Evolutionary conservation across 2,113 vertebrate genomes (phyloP).

Genomic region (Hypomesus transpacificus): DNA sequence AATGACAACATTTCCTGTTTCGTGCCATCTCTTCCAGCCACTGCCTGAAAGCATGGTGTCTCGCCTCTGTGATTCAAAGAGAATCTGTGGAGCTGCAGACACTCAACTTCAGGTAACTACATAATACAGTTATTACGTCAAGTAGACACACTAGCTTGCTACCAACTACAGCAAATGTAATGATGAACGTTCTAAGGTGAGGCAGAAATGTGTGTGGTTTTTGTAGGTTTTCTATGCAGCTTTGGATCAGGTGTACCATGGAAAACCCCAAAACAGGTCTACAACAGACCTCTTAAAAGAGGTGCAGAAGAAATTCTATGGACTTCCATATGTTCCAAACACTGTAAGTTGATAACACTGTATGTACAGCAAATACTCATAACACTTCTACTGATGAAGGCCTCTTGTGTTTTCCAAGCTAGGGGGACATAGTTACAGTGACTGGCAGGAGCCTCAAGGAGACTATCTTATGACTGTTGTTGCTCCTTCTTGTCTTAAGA

Average conservation of each 20-base stretch:
- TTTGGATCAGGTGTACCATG: constrained; percentile 86
- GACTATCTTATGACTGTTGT: too few species aligned
- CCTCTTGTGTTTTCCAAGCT: too few species aligned
- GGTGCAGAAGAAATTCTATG: constrained; percentile 79
- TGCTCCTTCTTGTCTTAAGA: too few species aligned
- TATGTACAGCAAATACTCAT: too few species aligned
- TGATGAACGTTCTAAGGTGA: not conserved
- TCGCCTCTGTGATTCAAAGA: constrained; percentile 87
- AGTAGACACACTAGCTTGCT: too few species aligned
- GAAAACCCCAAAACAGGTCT: constrained; percentile 73
- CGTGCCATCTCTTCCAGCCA: constrained; percentile 56
- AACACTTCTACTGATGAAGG: too few species aligned
- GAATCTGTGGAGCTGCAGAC: constrained; percentile 82
- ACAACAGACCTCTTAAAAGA: constrained; percentile 83
- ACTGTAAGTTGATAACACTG: constrained; percentile 65
- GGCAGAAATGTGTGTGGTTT: constrained; percentile 21
- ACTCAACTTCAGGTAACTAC: constrained; percentile 83
- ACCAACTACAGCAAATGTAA: not conserved
- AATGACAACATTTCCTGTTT: not conserved
- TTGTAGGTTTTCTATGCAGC: constrained; percentile 82
- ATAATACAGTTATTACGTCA: not conserved
- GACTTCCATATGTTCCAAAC: constrained; percentile 79
- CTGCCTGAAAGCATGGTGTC: constrained; percentile 82
- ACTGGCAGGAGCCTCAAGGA: too few species aligned
- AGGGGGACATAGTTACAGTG: too few species aligned